Conservation (phyloP, 2,113 vertebrate genomes). For the Tupaia chinensis region DNA sequence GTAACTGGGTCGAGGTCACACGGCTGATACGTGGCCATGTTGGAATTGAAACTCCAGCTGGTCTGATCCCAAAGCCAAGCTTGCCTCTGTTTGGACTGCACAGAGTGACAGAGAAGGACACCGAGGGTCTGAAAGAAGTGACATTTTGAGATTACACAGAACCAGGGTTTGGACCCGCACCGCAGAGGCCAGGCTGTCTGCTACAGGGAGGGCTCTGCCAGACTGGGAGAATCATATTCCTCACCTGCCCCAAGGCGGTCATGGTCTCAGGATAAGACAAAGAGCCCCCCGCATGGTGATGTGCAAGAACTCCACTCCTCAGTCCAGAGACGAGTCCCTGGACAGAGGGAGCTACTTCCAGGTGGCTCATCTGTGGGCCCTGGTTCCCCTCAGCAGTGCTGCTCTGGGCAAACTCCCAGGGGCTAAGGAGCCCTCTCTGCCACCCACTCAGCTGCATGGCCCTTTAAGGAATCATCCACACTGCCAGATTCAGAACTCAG, state of each 20-base stretch:
- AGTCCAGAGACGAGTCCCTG: background rate
- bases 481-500: background rate
- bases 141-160: background rate
- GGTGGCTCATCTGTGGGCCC: background rate
- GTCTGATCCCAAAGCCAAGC: background rate
- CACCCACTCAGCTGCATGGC: background rate
- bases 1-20: background rate
- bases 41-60: background rate
- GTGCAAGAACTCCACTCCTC: too few relatives aligned
- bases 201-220: background rate
- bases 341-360: too few relatives aligned
- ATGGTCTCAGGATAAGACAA: accelerated
- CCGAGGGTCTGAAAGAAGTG: background rate
- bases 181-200: background rate
- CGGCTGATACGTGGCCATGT: accelerated
- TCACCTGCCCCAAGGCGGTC: background rate
- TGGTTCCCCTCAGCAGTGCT: accelerated
- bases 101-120: background rate
- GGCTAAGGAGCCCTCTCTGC: background rate
- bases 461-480: background rate
- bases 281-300: accelerated
- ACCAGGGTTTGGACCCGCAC: background rate
- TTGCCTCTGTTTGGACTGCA: accelerated
- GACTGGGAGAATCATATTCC: background rate
- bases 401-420: background rate